Evolutionary conservation across 2,797 vertebrate species (phyloP).

Genomic region (Eospalax fontanierii): DNA sequence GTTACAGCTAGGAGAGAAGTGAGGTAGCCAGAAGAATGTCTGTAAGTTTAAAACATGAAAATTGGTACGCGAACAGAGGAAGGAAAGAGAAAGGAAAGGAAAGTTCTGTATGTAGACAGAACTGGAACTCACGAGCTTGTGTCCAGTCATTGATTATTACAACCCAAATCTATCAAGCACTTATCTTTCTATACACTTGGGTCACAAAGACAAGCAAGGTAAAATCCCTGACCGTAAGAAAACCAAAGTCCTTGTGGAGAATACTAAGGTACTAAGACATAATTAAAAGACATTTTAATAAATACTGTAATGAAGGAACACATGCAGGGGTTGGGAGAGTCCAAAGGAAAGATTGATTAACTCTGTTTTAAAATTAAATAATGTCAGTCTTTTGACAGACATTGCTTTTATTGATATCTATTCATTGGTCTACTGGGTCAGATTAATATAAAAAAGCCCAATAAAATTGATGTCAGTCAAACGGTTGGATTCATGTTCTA

Average conservation of each 20-base stretch:
- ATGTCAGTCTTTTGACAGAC: conserved; percentile 76
- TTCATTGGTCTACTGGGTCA: conserved; percentile 65
- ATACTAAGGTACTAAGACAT: conserved; percentile 69
- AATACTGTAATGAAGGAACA: conserved; percentile 51
- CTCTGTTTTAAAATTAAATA: conserved; percentile 77
- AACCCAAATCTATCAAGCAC: not conserved
- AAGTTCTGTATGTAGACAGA: rapidly evolving
- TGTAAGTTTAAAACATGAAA: not conserved
- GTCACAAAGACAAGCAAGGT: not conserved
- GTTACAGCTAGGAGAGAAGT: not conserved
- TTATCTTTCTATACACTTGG: not conserved
- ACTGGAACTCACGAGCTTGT: not conserved
- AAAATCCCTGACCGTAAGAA: conserved; percentile 69
- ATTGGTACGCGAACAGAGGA: not conserved
- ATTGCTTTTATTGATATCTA: conserved; percentile 77
- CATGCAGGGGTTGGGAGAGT: not conserved
- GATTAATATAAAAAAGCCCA: conserved; percentile 65
- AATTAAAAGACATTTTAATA: conserved; percentile 80
- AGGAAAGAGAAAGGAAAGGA: too few relatives aligned
- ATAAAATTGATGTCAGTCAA: conserved; percentile 78
- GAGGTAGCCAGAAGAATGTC: too few relatives aligned
- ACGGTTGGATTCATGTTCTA: conserved; percentile 38
- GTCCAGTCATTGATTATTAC: not conserved
- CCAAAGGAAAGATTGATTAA: conserved; percentile 72
- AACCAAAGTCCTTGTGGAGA: conserved; percentile 61